Evolutionary conservation across 2,113 vertebrate genomes (phyloP), one percentile per base, ranked within the genome.

Genomic region (Meleagris gallopavo): DNA sequence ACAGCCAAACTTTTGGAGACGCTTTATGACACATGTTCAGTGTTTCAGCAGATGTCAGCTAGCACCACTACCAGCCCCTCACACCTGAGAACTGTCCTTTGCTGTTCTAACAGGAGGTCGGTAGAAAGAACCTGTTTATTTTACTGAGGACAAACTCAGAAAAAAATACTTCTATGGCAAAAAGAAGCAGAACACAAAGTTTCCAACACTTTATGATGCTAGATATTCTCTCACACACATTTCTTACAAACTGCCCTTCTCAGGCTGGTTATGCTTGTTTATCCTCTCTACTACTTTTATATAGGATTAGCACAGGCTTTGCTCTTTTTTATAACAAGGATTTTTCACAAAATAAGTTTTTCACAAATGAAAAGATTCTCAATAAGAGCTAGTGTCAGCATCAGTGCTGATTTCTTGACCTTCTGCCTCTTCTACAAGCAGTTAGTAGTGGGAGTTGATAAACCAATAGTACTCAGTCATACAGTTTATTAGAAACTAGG

Each of bases 41-140:
- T 65, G 65, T 75, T 72, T 83, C 77, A 82, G 88, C 11, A 95
- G 94, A 24, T 72, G 83, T 93, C 92, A 81, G 67, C 38, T 72
- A 88, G 54, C n/a, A 40, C 40, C 55, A 10, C 38, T 45, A 32
- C 21, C 32, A 80, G 20, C 17, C 16, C 71, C 60, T 46, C 1
- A 2, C 18, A 24, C 6, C 27, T 58, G 25, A 15, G 40, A 24
- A 34, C 16, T 6, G 12, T 58, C 75, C 40, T 70, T 48, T 19
- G 27, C 36, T 0, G 0, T 82, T 81, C 81, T 43, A 17, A 57
- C 25, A 90, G 15, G 10, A 70, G 22, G 11, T 14, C 3, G 2
- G 21, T 46, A 77, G 34, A 11, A 74, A 83, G 73, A 36, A 5
- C 25, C 27, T 1, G 3, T 60, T 80, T 66, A 19, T 91, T 92